These are phyloP conservation scores for Euthynnus affinis DNA, from an alignment of 2,797 vertebrate species.

Conservation along the genomic window DNA sequence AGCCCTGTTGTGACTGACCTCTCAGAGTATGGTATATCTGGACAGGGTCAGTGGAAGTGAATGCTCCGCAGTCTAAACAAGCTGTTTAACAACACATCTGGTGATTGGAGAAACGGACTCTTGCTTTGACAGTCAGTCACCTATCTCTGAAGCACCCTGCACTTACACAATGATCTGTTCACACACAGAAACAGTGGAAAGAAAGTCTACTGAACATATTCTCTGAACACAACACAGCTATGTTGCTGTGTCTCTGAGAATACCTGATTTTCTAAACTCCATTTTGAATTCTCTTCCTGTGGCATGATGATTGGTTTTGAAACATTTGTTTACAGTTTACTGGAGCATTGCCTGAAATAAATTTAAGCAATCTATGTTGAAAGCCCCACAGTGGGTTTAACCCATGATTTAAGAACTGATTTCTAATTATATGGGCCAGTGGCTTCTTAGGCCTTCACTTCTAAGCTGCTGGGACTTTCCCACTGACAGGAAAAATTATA, in stretches of 20 bases:
- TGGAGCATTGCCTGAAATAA: background rate
- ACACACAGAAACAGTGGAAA: background rate
- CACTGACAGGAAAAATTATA: slow-evolving; percentile 7
- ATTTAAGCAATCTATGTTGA: slow-evolving; percentile 24
- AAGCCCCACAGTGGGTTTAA: slow-evolving; percentile 20
- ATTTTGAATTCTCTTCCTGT: slow-evolving; percentile 12
- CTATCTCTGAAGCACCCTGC: slow-evolving; percentile 2
- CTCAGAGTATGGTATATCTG: background rate
- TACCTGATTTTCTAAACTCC: background rate
- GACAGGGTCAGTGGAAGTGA: background rate
- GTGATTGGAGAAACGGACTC: background rate
- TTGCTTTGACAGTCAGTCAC: background rate
- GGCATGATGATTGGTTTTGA: slow-evolving; percentile 20
- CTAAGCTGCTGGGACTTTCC: slow-evolving; percentile 4
- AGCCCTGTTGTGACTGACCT: background rate
- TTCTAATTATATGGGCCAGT: slow-evolving; percentile 31
- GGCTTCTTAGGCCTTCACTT: background rate
- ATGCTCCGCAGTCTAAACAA: background rate
- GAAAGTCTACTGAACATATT: slow-evolving; percentile 9
- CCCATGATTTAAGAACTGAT: slow-evolving; percentile 8
- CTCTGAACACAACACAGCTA: background rate
- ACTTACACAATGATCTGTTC: slow-evolving; percentile 16
- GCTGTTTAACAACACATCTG: too few relatives aligned
- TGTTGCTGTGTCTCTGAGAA: background rate
- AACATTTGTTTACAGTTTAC: background rate